A percentile compares a stretch with the other conserved stretches of the same genome.
phyloP scores from a whole-genome alignment of 2,888 invertebrate genomes.

The Boloria euphrosyne region DNA sequence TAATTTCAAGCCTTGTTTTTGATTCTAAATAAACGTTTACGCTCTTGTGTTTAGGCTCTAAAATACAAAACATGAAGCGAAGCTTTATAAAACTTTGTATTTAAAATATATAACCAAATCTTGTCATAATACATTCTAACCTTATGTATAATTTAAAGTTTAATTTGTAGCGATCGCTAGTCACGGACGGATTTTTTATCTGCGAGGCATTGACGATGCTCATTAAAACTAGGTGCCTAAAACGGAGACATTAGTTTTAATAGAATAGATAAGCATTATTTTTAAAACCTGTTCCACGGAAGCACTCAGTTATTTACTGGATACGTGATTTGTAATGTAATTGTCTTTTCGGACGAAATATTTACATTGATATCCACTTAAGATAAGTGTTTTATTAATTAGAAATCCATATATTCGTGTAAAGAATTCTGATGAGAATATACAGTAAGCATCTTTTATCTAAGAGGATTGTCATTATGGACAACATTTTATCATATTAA shows the following conservation, averaged over 20 bases:
- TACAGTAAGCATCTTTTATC: constrained; percentile 22
- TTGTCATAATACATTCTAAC: neutral
- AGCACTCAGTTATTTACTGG: constrained; percentile 41
- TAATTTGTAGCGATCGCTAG: constrained; percentile 21
- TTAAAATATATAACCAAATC: too few species aligned
- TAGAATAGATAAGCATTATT: constrained; percentile 44
- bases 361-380: constrained; percentile 45
- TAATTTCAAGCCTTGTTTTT: too few species aligned
- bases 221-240: constrained; percentile 44
- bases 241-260: constrained; percentile 46
- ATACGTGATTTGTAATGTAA: constrained; percentile 45
- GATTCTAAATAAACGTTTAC: too few species aligned
- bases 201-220: constrained; percentile 29
- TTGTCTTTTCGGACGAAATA: constrained; percentile 44
- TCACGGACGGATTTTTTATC: constrained; percentile 31
- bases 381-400: constrained; percentile 46
- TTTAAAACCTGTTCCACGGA: constrained; percentile 40
- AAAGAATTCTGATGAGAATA: constrained; percentile 40
- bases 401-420: constrained; percentile 44
- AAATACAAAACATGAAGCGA: too few species aligned
- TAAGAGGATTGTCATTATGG: neutral
- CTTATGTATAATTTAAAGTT: constrained; percentile 20
- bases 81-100: too few species aligned
- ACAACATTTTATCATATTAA: constrained; percentile 1
- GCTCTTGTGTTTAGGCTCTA: too few species aligned